phyloP scores from a whole-genome alignment of 1,140 invertebrate genomes.

The Fopius arisanus region DNA sequence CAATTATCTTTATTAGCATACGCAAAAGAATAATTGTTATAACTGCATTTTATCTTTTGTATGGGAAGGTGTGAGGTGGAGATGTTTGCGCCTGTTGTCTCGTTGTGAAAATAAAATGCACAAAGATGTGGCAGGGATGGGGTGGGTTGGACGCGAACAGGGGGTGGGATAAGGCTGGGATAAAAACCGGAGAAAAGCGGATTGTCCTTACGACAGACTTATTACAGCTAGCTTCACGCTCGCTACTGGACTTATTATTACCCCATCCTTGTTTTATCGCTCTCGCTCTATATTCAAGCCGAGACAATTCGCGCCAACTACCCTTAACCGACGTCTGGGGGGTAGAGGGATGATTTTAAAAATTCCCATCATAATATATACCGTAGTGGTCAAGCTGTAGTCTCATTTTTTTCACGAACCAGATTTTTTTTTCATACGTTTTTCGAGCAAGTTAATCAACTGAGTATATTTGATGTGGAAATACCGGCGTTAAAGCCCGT shows the following conservation, averaged over 20 bases:
- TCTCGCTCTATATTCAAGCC: neutral
- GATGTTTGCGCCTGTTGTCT: neutral
- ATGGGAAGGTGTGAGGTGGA: neutral
- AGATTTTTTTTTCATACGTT: no score
- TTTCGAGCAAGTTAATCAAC: no score
- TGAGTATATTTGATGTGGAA: no score
- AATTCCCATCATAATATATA: neutral
- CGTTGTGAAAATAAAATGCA: neutral
- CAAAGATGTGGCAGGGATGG: neutral
- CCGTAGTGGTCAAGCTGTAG: no score
- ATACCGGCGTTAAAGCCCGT: no score
- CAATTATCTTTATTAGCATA: no score
- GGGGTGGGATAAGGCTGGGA: neutral
- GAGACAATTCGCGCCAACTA: neutral
- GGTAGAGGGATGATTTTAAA: neutral
- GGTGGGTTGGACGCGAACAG: no score
- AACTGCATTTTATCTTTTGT: neutral
- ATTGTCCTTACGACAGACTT: constrained; percentile 31
- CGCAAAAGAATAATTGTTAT: no score
- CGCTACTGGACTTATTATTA: constrained; percentile 20
- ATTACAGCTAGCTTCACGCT: constrained; percentile 23
- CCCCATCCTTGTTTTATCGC: neutral
- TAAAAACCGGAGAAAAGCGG: constrained; percentile 22
- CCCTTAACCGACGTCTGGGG: neutral
- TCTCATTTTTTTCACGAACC: no score